Percentiles rank a stretch among this genome's conserved stretches.
These are phyloP conservation scores for Apostichopus leukothele DNA, from an alignment of 53 echinoderm and acorn worm genomes.

Conservation along the genomic window DNA sequence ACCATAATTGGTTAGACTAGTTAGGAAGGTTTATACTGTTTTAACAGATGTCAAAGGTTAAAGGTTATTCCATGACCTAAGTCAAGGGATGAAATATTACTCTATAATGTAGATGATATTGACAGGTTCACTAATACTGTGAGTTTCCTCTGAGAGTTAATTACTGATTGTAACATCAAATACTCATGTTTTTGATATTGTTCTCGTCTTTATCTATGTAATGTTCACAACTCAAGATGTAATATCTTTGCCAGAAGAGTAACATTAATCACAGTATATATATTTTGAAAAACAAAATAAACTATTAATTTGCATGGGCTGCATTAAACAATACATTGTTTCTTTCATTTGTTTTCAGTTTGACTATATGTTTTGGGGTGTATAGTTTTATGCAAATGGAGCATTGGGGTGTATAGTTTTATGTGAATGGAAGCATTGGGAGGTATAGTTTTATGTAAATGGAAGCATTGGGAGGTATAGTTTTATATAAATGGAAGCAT, in stretches of 20 bases:
- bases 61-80: not conserved
- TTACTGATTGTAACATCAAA: too few species aligned
- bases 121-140: not conserved
- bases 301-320: constrained; percentile 37
- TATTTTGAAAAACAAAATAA: constrained; percentile 37
- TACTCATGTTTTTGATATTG: not conserved
- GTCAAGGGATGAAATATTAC: not conserved
- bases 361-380: not conserved
- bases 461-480: too few species aligned
- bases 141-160: too few species aligned
- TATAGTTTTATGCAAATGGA: too few species aligned
- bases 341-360: not conserved
- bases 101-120: not conserved
- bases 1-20: too few species aligned
- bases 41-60: not conserved
- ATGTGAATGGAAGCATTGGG: too few species aligned
- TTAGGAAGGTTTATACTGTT: not conserved
- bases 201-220: not conserved
- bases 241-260: not conserved
- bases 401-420: too few species aligned
- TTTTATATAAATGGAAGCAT: too few species aligned
- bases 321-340: constrained; percentile 8
- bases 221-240: constrained; percentile 16
- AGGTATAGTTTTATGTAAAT: too few species aligned
- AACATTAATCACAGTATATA: constrained; percentile 27